These are phyloP conservation scores for Parelbella ahira DNA, from an alignment of 2,888 invertebrate genomes.

Conservation along the genomic window DNA sequence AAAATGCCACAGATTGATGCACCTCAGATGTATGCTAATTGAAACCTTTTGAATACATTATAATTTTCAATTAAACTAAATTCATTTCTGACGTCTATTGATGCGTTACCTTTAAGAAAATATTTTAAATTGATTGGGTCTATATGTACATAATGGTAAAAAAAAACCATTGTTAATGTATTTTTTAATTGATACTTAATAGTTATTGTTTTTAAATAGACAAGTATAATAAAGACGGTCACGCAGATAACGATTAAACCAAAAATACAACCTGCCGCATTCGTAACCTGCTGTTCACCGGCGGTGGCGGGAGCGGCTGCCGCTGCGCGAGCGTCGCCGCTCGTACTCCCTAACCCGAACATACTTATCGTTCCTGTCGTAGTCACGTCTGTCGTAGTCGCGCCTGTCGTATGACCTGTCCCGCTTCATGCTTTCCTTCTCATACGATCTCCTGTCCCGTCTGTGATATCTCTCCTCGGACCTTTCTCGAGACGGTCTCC, in stretches of 20 bases:
- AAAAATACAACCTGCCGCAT: constrained; percentile 66
- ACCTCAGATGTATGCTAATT: neutral
- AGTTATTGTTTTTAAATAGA: too few relatives aligned
- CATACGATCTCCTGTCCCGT: constrained; percentile 51
- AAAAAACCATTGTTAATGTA: too few relatives aligned
- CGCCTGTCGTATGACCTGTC: constrained; percentile 43
- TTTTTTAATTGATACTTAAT: too few relatives aligned
- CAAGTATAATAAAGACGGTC: too few relatives aligned
- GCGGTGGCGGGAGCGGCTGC: constrained; percentile 59
- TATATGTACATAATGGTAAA: too few relatives aligned
- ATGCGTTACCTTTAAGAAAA: too few relatives aligned
- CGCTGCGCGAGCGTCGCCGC: constrained; percentile 58
- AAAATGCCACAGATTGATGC: too few relatives aligned
- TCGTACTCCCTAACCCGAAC: constrained; percentile 69
- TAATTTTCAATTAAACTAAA: too few relatives aligned
- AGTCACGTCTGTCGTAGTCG: constrained; percentile 40
- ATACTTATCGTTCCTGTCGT: constrained; percentile 68
- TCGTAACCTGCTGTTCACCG: constrained; percentile 71
- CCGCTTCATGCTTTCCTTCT: constrained; percentile 44
- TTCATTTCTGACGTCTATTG: too few relatives aligned
- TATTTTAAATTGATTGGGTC: too few relatives aligned
- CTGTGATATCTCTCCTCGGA: constrained; percentile 50
- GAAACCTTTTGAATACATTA: too few relatives aligned
- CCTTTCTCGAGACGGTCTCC: constrained; percentile 43
- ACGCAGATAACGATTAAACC: too few relatives aligned